Evolutionary conservation across 2,797 vertebrate genomes (phyloP).

Genomic region (Chaunax sp.): DNA sequence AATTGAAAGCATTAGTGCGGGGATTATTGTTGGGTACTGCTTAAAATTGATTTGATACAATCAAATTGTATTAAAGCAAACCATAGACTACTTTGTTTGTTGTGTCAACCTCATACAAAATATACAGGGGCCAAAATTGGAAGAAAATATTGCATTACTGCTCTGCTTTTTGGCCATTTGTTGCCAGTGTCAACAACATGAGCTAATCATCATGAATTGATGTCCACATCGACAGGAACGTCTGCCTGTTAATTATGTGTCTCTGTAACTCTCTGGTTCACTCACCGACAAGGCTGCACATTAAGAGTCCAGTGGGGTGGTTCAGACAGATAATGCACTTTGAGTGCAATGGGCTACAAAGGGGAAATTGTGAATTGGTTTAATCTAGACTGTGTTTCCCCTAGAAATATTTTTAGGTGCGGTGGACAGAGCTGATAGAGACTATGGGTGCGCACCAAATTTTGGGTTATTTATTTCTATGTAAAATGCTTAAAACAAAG

Average conservation of each 20-base stretch:
- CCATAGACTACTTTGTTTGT: neutral
- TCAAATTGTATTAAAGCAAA: neutral
- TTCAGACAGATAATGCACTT: slow-evolving; percentile 23
- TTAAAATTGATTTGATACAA: neutral
- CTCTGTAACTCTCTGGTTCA: slow-evolving; percentile 22
- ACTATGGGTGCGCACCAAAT: too few species aligned
- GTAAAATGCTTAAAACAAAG: too few species aligned
- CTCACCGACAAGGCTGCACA: slow-evolving; percentile 18
- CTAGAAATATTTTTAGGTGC: too few species aligned
- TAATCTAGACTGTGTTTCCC: neutral
- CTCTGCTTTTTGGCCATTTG: too few species aligned
- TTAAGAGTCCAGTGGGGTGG: slow-evolving; percentile 9
- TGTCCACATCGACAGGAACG: neutral
- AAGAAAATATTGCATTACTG: neutral
- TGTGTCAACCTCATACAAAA: neutral
- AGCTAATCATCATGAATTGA: too few species aligned
- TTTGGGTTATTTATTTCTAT: too few species aligned
- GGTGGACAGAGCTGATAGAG: too few species aligned
- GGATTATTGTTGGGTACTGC: neutral
- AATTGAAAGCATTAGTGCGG: neutral
- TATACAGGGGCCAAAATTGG: neutral
- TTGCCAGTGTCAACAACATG: too few species aligned
- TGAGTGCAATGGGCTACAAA: slow-evolving; percentile 12
- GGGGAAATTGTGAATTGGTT: neutral
- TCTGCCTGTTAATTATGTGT: slow-evolving; percentile 34